Percentiles rank a stretch among this genome's conserved stretches.
These are phyloP conservation scores for Lagopus muta DNA, from an alignment of 2,113 vertebrate species.

Conservation along the genomic window DNA sequence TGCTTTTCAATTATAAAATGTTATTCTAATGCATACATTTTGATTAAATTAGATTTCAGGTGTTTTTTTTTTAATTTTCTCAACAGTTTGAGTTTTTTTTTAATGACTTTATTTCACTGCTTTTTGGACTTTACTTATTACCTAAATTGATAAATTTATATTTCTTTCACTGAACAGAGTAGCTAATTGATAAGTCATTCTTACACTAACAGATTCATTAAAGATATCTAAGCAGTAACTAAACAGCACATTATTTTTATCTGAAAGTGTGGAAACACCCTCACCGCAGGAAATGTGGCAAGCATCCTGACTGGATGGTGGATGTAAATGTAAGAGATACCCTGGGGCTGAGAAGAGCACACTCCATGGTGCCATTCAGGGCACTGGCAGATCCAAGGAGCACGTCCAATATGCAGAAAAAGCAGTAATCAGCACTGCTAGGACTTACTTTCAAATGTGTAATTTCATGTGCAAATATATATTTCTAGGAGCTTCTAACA, in stretches of 20 bases:
- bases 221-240: background rate
- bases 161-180: background rate
- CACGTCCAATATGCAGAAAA: background rate
- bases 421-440: background rate
- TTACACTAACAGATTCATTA: background rate
- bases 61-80: background rate
- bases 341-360: rapidly evolving
- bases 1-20: background rate
- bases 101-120: background rate
- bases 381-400: background rate
- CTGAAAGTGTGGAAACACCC: background rate
- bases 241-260: background rate
- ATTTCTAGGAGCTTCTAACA: background rate
- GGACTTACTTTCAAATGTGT: background rate
- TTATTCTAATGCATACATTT: background rate
- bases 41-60: background rate
- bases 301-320: background rate
- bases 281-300: background rate
- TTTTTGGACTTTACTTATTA: background rate
- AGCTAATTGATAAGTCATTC: background rate
- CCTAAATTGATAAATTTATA: background rate
- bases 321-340: background rate
- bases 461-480: background rate
- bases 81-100: background rate
- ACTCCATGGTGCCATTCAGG: background rate